Base-by-base conservation (phyloP, 2,888 invertebrate genomes). In the Melipona bicolor region DNA sequence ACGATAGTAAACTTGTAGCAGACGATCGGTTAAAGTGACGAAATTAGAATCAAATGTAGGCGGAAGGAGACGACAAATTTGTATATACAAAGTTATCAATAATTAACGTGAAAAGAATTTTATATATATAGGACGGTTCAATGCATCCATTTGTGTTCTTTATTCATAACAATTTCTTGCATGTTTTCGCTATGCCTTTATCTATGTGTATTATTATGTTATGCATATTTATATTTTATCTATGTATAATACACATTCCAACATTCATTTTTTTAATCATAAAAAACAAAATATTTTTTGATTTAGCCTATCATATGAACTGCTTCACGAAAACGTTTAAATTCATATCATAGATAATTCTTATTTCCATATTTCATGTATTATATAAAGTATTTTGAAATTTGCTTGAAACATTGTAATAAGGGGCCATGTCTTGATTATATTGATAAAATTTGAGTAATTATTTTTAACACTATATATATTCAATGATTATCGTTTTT, bases 241-340 rank as follows among this genome's bases (percentile, higher is more conserved):
- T 77, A 65, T 77, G 73, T 84, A 82, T 68, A 77, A 52, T 81
- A 81, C 81, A 77, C 77, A 81, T 83, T 77, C 76, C 64, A 73
- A 27, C 24, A 19, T 43, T 81, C 32, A 43, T 24, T 56, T 56
- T 56, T 56, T 43, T 43, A 9, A 43, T 43, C 9, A 32, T 32
- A 4, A 32, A 32, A 32, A 32, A 32, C 32, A 32, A 32, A 3
- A 32, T 32, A 32, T 32, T 32, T 32, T 32, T 32, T 32, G 3
- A 32, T 32, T 32, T 32, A 32, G 32, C 19, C 17, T 15, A 52
- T 52, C 52, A 19, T 52, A 52, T 21, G 21, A 52, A 52, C 17
- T 52, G 21, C 6, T 52, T 21, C 52, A 52, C 52, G 17, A 52
- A 52, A 52, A 52, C 15, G 15, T 24, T 27, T 43, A 11, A 11